Conservation (phyloP, 2,113 vertebrate genomes). For the Tiliqua scincoides region DNA sequence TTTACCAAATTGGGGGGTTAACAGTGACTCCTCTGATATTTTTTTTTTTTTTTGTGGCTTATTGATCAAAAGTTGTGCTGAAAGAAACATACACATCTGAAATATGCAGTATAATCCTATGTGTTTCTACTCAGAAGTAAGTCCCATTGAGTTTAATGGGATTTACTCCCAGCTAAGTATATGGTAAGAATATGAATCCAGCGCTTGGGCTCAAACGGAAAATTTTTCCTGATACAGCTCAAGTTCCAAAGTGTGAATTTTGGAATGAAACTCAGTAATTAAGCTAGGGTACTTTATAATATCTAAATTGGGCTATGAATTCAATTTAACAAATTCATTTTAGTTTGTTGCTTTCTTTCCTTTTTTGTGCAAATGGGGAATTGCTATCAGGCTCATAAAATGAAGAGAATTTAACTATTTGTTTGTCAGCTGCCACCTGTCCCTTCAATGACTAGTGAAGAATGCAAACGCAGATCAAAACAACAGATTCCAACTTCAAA, state of each 20-base stretch:
- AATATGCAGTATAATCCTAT: no score
- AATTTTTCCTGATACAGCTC: background rate
- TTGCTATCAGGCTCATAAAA: background rate
- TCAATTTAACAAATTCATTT: background rate
- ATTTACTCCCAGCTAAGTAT: no score
- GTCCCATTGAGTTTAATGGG: no score
- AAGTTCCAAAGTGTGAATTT: background rate
- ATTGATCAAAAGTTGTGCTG: background rate
- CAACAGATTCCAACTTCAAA: background rate
- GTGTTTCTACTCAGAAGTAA: no score
- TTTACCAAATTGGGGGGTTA: background rate
- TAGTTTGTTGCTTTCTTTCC: background rate
- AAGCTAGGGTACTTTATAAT: background rate
- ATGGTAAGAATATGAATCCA: background rate
- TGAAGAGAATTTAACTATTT: background rate
- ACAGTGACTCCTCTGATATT: background rate
- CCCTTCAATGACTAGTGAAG: background rate
- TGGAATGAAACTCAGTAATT: background rate
- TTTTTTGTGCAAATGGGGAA: background rate
- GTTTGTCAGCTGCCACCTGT: background rate
- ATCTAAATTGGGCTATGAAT: background rate
- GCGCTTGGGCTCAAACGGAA: background rate
- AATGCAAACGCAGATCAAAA: background rate
- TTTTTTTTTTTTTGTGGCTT: background rate
- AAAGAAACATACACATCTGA: background rate